Base-by-base conservation (phyloP, 2,888 invertebrate genomes). In the Sarcophaga caerulescens region DNA sequence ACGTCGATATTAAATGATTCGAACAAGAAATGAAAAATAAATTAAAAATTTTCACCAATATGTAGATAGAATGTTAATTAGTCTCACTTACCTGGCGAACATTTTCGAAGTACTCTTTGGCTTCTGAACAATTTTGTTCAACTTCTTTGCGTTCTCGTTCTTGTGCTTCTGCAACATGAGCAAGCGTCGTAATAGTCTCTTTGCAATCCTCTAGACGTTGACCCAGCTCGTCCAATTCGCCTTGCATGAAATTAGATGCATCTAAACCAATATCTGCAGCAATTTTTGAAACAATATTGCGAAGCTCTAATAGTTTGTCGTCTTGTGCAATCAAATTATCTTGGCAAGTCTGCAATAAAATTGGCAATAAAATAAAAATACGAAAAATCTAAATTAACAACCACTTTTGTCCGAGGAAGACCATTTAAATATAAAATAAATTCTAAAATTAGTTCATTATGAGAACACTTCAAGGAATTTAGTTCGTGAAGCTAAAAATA, bases 251-350 rank as follows among this genome's bases (percentile, higher is more conserved):
- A 4, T 95, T 94, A 45, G 96, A 95, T 14, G 95, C 95, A 90
- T 96, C 95, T 88, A 96, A 92, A 17, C 97, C 97, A 12, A 97
- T 96, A 90, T 96, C 96, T 35, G 95, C 95, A 0, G 97, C 96
- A 79, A 97, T 97, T 88, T 96, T 95, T 0, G 96, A 95, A 3
- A 97, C 97, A 83, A 97, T 94, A 19, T 95, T 95, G 4, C 96
- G 95, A 35, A 97, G 94, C 90, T 97, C 96, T 63, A 94, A 94
- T 74, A 96, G 92, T 69, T 95, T 94, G 35, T 95, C 95, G 85
- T 96, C 95, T 89, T 97, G 95, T 45, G 95, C 94, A 87, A 95
- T 95, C 92, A 97, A 94, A 85, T 95, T 95, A 91, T 97, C 96
- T 91, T 96, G 95, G 91, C 96, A 97, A 92, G 96, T 95, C 97